Evolutionary conservation across 2,797 vertebrate species (phyloP).

Genomic region (Lacerta agilis): DNA sequence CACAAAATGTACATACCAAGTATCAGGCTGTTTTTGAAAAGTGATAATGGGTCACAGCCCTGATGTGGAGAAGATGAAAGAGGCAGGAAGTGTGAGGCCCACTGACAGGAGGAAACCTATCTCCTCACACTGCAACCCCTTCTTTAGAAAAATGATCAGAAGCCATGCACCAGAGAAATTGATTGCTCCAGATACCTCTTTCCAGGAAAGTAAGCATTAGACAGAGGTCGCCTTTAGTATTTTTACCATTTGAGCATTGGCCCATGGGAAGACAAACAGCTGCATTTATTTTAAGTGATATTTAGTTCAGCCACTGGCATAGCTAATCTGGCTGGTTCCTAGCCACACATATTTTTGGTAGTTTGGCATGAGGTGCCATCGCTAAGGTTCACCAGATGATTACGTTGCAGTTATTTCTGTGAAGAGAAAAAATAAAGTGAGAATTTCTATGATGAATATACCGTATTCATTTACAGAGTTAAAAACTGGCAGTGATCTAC

Average conservation of each 20-base stretch:
- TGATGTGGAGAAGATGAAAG: conserved; percentile 74
- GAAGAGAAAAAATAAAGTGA: not conserved
- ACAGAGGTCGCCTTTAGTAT: not conserved
- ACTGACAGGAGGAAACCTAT: conserved; percentile 65
- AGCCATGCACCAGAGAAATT: conserved; percentile 38
- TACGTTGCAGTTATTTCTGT: not conserved
- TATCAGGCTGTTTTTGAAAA: conserved; percentile 51
- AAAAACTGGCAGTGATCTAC: no score
- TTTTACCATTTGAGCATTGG: not conserved
- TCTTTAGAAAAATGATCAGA: conserved; percentile 59
- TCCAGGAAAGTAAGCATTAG: conserved; percentile 35
- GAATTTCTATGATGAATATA: not conserved
- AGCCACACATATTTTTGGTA: not conserved
- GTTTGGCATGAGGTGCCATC: conserved; percentile 38
- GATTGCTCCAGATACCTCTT: conserved; percentile 52
- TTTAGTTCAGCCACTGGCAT: not conserved
- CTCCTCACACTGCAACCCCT: conserved; percentile 42
- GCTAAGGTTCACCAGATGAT: not conserved
- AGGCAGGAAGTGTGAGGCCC: conserved; percentile 75
- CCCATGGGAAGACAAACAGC: not conserved
- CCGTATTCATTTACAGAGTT: no score
- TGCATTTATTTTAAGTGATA: not conserved
- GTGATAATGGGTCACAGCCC: conserved; percentile 62
- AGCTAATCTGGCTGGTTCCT: not conserved
- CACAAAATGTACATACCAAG: not conserved